A percentile compares a stretch with the other conserved stretches of the same genome.
phyloP scores from a whole-genome alignment of 2,797 vertebrate genomes.

The Arctocebus calabarensis region DNA sequence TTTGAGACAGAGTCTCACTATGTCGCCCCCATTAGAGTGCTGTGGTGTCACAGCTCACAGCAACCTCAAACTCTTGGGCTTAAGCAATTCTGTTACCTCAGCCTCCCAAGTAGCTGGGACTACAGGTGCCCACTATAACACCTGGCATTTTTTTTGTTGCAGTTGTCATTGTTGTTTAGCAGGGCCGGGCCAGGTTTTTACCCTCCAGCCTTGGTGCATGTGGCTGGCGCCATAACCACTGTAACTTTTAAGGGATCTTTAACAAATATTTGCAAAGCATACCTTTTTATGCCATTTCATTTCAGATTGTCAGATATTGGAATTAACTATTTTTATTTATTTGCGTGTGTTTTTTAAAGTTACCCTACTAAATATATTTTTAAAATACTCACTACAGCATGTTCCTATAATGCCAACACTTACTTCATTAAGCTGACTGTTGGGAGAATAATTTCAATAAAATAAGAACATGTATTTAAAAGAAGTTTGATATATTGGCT shows the following conservation, averaged over 20 bases:
- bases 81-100: too few species aligned
- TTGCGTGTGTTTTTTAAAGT: slow-evolving; percentile 29
- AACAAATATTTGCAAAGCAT: not conserved
- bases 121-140: too few species aligned
- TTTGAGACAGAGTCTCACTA: too few species aligned
- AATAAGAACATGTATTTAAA: slow-evolving; percentile 24
- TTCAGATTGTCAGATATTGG: not conserved
- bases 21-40: too few species aligned
- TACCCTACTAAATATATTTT: slow-evolving; percentile 5
- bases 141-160: too few species aligned
- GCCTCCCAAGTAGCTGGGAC: too few species aligned
- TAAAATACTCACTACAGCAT: not conserved
- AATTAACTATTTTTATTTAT: slow-evolving; percentile 17
- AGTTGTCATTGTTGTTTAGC: too few species aligned
- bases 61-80: too few species aligned
- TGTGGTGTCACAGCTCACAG: too few species aligned
- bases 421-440: slow-evolving; percentile 24
- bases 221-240: too few species aligned
- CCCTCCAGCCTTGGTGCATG: too few species aligned
- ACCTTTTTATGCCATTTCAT: not conserved
- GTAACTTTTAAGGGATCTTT: slow-evolving; percentile 11
- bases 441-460: slow-evolving; percentile 53
- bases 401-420: not conserved
- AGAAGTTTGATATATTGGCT: not conserved
- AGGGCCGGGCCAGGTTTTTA: too few species aligned